Base-by-base conservation (phyloP, 2,797 vertebrate species). In the Tiaroga cobitis region DNA sequence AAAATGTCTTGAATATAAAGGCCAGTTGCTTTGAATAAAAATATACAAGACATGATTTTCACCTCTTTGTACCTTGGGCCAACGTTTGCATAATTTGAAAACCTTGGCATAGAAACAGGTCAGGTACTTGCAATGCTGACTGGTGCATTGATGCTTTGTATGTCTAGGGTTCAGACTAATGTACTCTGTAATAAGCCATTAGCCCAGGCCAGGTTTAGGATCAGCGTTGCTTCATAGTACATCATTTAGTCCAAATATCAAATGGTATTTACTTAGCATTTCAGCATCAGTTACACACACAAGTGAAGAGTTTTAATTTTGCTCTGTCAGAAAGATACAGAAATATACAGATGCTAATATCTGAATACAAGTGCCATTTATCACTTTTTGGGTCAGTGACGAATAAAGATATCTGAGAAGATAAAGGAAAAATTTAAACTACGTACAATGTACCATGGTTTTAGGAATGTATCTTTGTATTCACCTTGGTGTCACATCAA, bases 121-220 rank as follows among this genome's bases (percentile, higher is more conserved):
- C 67, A 24, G 43, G 29, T 74, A 43, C 68, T 72, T 78, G 43
- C 63, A 86, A 39, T 83, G 78, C 81, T 89, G 86, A 85, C 85
- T 70, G 68, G 32, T 65, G 49, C 26, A 34, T 82, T 87, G 85
- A 75, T 65, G 63, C 13, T 26, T 69, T 78, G 26, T 21, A n/a
- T 90, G 76, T 79, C 85, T 87, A 78, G 86, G 83, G 85, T 68
- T 83, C 51, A 83, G 37, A 70, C 82, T 83, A 88, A 74, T 13
- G 56, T n/a, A 59, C 24, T 59, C 24, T 59, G 56, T 54, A 80
- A 80, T 69, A 76, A 41, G 32, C 32, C 51, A 32, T 56, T 46
- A 80, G 83, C 72, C 61, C 37, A 43, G 34, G 49, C 41, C 75
- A 86, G 54, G 54, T 21, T 87, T 80, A 75, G n/a, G 39, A 51